Evolutionary conservation across 1,140 invertebrate species (phyloP).

Genomic region (Schlechtendalia chinensis): DNA sequence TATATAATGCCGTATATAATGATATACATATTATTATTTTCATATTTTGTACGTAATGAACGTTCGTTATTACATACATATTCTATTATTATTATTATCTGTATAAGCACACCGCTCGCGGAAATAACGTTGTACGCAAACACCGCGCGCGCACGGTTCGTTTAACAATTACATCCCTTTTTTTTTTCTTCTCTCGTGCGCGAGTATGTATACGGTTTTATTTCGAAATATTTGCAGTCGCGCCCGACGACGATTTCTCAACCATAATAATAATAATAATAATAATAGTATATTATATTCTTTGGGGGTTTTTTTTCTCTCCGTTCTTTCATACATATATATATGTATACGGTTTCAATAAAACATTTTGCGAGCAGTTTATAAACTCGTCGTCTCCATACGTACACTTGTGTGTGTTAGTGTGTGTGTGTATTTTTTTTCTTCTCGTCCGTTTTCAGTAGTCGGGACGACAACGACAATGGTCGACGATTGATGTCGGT

Average conservation of each 20-base stretch:
- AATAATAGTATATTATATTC: not conserved
- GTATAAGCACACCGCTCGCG: not conserved
- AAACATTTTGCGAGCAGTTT: conserved; percentile 46
- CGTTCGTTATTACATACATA: not conserved
- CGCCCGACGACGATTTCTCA: conserved; percentile 35
- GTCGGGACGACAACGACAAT: conserved; percentile 16
- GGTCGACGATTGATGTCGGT: conserved; percentile 40
- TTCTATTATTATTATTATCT: no score
- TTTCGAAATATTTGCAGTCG: conserved; percentile 32
- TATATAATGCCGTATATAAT: no score
- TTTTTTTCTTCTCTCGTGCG: conserved; percentile 6
- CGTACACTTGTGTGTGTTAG: not conserved
- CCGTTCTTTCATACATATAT: not conserved
- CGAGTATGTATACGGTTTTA: not conserved
- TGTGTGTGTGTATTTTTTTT: conserved; percentile 19
- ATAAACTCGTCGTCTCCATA: conserved; percentile 32
- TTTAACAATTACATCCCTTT: conserved; percentile 34
- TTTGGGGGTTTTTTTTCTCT: not conserved
- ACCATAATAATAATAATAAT: not conserved
- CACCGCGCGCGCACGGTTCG: conserved; percentile 7
- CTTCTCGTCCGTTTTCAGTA: conserved; percentile 1
- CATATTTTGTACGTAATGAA: not conserved
- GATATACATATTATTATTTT: not conserved
- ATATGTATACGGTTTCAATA: conserved; percentile 16
- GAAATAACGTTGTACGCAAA: conserved; percentile 16